Percentiles rank a stretch among this genome's conserved stretches.
These are phyloP conservation scores for Acleris holmiana DNA, from an alignment of 2,888 invertebrate species.

Conservation along the genomic window DNA sequence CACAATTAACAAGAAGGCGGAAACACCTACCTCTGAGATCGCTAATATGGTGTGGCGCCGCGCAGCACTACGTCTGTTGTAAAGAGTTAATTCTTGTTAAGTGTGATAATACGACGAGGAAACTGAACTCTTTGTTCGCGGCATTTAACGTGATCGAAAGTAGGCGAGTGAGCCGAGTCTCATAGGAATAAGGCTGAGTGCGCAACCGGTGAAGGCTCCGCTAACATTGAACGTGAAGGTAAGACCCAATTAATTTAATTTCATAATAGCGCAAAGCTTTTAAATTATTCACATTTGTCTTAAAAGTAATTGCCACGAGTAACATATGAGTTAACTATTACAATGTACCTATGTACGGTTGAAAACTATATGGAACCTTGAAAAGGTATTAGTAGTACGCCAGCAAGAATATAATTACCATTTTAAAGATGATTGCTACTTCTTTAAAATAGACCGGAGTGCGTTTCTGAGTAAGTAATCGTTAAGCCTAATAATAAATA, in stretches of 20 bases:
- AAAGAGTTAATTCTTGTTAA: constrained; percentile 29
- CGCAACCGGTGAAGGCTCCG: constrained; percentile 49
- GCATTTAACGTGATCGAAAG: constrained; percentile 72
- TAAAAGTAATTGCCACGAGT: constrained; percentile 42
- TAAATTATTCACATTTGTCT: constrained; percentile 50
- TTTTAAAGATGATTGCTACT: not conserved
- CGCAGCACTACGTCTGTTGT: constrained; percentile 1
- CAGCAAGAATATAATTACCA: not conserved
- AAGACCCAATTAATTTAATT: constrained; percentile 68
- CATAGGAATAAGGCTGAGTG: constrained; percentile 56
- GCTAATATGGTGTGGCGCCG: constrained; percentile 23
- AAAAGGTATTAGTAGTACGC: constrained; percentile 13
- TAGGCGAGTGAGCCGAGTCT: constrained; percentile 65
- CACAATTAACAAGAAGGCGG: constrained; percentile 19
- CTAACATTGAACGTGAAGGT: constrained; percentile 76
- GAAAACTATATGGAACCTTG: constrained; percentile 15
- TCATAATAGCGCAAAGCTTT: constrained; percentile 53
- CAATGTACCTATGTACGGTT: constrained; percentile 16
- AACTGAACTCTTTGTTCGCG: constrained; percentile 66
- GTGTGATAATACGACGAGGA: constrained; percentile 43
- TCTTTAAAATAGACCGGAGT: not conserved
- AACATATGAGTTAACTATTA: constrained; percentile 31
- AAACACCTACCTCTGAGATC: constrained; percentile 13
- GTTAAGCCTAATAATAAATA: no score
- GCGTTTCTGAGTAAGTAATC: no score